Evolutionary conservation across 2,113 vertebrate species (phyloP).

Genomic region (Thunnus thynnus): DNA sequence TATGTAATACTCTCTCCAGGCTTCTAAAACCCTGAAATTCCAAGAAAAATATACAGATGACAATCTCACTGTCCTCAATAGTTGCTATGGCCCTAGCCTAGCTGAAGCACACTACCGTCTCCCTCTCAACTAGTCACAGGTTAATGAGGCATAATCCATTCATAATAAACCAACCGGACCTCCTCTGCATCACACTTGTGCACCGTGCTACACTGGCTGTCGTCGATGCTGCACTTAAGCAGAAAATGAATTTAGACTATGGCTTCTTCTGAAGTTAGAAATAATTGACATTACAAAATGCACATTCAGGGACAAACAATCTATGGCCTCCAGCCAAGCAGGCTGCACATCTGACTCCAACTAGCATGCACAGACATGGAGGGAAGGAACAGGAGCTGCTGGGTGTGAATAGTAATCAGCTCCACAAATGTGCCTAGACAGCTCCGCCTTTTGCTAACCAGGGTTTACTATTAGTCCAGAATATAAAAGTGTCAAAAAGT

Average conservation of each 20-base stretch:
- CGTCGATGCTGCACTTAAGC: conserved; percentile 5
- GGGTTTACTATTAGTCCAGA: not conserved
- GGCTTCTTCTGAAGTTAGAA: conserved; percentile 31
- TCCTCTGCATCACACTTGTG: not conserved
- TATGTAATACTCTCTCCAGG: too few species aligned
- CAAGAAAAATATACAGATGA: too few species aligned
- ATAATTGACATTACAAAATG: conserved; percentile 51
- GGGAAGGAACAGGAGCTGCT: conserved; percentile 20
- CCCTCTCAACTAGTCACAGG: too few species aligned
- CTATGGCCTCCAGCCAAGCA: conserved; percentile 43
- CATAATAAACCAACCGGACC: not conserved
- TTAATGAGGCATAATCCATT: too few species aligned
- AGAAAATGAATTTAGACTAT: conserved; percentile 33
- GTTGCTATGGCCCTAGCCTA: too few species aligned
- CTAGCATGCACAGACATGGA: conserved; percentile 24
- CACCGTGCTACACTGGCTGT: not conserved
- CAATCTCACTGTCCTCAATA: too few species aligned
- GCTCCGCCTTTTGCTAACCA: not conserved
- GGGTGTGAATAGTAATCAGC: conserved; percentile 46
- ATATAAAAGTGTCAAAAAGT: not conserved
- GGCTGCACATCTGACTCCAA: conserved; percentile 32
- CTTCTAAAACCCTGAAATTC: too few species aligned
- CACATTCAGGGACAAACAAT: conserved; percentile 53
- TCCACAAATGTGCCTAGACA: not conserved
- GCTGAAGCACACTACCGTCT: too few species aligned